Base-by-base conservation (phyloP, 1,140 invertebrate species). In the Bemisia tabaci region DNA sequence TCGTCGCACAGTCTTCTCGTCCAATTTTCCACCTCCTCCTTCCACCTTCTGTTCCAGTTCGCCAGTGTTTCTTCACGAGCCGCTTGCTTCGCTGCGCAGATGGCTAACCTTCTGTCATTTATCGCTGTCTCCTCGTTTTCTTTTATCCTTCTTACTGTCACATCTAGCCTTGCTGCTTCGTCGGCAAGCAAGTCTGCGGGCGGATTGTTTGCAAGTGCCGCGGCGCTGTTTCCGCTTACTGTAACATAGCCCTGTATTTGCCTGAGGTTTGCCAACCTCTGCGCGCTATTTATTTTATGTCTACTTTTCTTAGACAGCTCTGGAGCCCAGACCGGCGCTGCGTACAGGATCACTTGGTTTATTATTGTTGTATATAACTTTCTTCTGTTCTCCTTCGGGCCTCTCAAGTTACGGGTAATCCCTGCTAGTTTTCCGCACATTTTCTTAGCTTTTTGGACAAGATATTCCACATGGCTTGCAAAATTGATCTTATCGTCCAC, bases 11-110 rank as follows among this genome's bases (percentile, higher is more conserved):
- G n/a, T n/a, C 59, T 68, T 68, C 67, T 69, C 72, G 21, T 68
- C 66, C 22, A 70, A 60, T 17, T 66, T 67, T 2, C 17, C 2
- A 60, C 1, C 0, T 67, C 60, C 21, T 26, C 12, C 11, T 67
- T 62, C 70, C 70, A 71, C 25, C 0, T 22, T n/a, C 61, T 17
- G n/a, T 68, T 59, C 68, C 70, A 72, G 25, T 65, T 23, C 1
- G 60, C 59, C 27, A 64, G 22, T 17, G 64, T 65, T 12, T 2
- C 1, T 25, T 59, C 58, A 17, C 17, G 11, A 2, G n/a, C 17
- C 1, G 22, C 5, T 5, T 2, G n/a, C 59, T 60, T n/a, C 59
- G n/a, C n/a, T 60, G 59, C 59, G 17, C 24, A 22, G 2, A 60
- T 60, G 17, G 17, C 24, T n/a, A 60, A 22, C n/a, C 17, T 23